Base-by-base conservation (phyloP, 2,113 vertebrate genomes). In the Dunckerocampus dactyliophorus region DNA sequence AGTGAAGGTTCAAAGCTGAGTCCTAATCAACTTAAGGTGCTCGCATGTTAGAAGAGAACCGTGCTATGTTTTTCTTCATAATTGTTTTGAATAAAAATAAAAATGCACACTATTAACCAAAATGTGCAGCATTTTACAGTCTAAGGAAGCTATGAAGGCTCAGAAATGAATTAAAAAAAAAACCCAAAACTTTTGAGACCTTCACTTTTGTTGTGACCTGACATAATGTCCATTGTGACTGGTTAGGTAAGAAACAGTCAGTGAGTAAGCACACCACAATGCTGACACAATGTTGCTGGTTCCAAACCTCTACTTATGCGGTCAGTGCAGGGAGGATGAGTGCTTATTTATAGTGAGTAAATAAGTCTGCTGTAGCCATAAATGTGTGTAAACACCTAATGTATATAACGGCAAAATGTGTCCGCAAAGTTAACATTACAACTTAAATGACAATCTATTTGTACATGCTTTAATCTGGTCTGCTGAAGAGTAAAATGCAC, bases 1-100 rank as follows among this genome's bases (percentile, higher is more conserved):
- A 79, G 56, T 60, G 77, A 78, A 66, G 74, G 66, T 74, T 65
- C 75, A 21, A 59, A 56, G 65, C 63, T 54, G 70, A 74, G 62
- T 75, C 74, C 64, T 69, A 77, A 77, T 80, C 59, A 67, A 68
- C 65, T 77, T 73, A 77, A 71, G 60, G 70, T 76, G 82, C 80
- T 56, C 58, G 57, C 47, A 62, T 62, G 56, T 59, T 57, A 65
- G 47, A 57, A 16, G 46, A 42, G 67, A 57, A 70, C 11, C 47
- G 45, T 24, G 59, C 28, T 59, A 51, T 43, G 12, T 43, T 43
- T 43, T 43, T 43, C 45, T 31, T 66, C 56, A 56, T 19, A 68
- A 64, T 80, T 72, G 61, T 17, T 46, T 21, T 77, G 45, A 73
- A 63, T 17, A 45, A 64, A 19, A 67, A 56, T 39, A 34, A 8